phyloP scores from a whole-genome alignment of 2,888 invertebrate genomes.

The Clivina fossor region DNA sequence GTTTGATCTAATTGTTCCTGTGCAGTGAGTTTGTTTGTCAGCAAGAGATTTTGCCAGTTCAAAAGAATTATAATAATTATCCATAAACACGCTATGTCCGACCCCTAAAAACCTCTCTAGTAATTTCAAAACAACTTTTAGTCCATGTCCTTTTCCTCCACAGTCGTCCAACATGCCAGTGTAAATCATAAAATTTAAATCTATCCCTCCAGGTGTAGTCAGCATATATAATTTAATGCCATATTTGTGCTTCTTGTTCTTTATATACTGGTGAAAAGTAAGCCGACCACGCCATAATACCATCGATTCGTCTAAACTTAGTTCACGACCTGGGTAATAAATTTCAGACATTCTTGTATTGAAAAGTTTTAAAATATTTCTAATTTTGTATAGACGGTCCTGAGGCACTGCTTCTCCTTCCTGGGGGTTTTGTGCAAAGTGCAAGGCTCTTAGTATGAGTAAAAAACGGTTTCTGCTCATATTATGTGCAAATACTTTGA shows the following conservation, averaged over 20 bases:
- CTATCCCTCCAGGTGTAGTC: constrained; percentile 46
- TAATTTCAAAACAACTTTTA: constrained; percentile 40
- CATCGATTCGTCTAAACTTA: constrained; percentile 39
- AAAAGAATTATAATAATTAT: constrained; percentile 42
- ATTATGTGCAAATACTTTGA: constrained; percentile 43
- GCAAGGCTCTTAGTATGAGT: constrained; percentile 46
- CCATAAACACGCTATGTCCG: constrained; percentile 41
- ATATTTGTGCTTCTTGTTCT: constrained; percentile 42
- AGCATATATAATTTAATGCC: constrained; percentile 47
- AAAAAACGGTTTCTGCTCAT: constrained; percentile 48
- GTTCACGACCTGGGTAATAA: constrained; percentile 34
- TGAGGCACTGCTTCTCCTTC: constrained; percentile 36
- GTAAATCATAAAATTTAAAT: constrained; percentile 38
- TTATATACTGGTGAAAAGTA: constrained; percentile 41
- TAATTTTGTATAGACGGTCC: constrained; percentile 45
- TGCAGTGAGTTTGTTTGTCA: constrained; percentile 37
- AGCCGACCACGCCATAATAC: constrained; percentile 41
- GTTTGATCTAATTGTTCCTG: constrained; percentile 37
- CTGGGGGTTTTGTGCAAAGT: constrained; percentile 43
- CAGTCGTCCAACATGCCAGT: constrained; percentile 29
- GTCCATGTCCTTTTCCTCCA: constrained; percentile 35
- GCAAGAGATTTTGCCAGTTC: constrained; percentile 43
- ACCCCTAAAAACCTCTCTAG: constrained; percentile 34
- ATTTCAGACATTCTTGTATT: constrained; percentile 39
- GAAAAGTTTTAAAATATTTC: constrained; percentile 47